phyloP scores from a whole-genome alignment of 2,113 vertebrate species.

The Melanerpes formicivorus region DNA sequence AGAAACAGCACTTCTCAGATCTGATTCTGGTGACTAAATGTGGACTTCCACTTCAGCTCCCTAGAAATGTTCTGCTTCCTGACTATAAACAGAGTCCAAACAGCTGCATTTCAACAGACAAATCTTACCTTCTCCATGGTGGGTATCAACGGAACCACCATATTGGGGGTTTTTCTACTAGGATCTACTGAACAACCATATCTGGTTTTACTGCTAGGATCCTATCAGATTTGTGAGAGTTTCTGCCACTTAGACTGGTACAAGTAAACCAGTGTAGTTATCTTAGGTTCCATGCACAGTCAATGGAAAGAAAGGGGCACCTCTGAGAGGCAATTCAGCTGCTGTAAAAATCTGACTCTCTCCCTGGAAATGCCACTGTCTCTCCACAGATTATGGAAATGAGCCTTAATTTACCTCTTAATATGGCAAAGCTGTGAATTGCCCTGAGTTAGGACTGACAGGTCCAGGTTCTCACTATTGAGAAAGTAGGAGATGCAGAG shows the following conservation, averaged over 20 bases:
- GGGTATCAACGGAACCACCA: neutral
- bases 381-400: neutral
- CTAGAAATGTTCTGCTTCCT: slow-evolving; percentile 39
- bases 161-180: fast-evolving
- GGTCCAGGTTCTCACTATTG: neutral
- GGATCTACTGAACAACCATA: neutral
- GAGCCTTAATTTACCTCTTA: neutral
- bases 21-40: slow-evolving; percentile 37
- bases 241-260: neutral
- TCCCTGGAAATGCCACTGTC: neutral
- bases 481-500: neutral
- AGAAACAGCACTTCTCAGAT: slow-evolving; percentile 26
- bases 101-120: neutral
- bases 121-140: neutral
- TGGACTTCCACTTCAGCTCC: slow-evolving; percentile 32
- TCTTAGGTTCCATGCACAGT: neutral
- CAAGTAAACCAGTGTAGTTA: neutral
- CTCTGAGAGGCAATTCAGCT: neutral
- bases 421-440: neutral
- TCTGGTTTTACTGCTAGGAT: neutral
- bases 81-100: neutral
- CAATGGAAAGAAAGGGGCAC: neutral
- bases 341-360: neutral
- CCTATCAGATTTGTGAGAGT: neutral
- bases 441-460: neutral